Conservation (phyloP, 2,113 vertebrate species). For the Uropsilus gracilis region DNA sequence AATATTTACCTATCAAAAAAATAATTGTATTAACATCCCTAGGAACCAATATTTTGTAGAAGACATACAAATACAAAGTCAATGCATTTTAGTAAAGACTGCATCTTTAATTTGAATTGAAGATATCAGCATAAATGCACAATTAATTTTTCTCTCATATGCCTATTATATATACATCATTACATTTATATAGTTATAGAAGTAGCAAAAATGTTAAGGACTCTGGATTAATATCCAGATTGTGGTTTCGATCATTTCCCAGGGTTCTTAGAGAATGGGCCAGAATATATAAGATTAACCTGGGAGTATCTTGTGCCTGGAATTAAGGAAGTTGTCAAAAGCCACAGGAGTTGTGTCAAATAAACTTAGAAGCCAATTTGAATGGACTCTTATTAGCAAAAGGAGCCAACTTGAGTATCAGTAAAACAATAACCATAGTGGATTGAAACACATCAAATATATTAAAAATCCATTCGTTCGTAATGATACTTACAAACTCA, state of each 20-base stretch:
- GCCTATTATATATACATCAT: not conserved
- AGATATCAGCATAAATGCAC: constrained; percentile 7
- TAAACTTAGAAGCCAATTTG: constrained; percentile 3
- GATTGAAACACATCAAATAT: not conserved
- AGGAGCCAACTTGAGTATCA: not conserved
- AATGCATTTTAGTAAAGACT: not conserved
- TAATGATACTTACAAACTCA: constrained; percentile 51
- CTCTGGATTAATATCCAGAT: constrained; percentile 29
- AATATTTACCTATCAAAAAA: constrained; percentile 47
- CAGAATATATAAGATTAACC: constrained; percentile 19
- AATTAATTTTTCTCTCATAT: constrained; percentile 15
- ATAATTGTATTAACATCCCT: constrained; percentile 3
- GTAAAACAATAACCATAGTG: not conserved
- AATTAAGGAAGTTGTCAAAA: constrained; percentile 40
- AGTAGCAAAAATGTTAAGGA: constrained; percentile 33
- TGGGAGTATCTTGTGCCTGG: not conserved
- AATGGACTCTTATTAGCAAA: constrained; percentile 2
- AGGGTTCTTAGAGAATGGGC: constrained; percentile 35
- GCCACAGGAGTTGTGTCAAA: constrained; percentile 32
- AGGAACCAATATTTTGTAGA: constrained; percentile 7
- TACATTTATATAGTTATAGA: constrained; percentile 14
- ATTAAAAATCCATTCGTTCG: constrained; percentile 17
- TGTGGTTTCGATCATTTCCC: constrained; percentile 5
- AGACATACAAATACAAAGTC: constrained; percentile 28
- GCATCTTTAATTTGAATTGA: constrained; percentile 43